Evolutionary conservation across 2,797 vertebrate genomes (phyloP), one percentile per base, ranked within the genome.

Genomic region (Lepilemur ruficaudatus): DNA sequence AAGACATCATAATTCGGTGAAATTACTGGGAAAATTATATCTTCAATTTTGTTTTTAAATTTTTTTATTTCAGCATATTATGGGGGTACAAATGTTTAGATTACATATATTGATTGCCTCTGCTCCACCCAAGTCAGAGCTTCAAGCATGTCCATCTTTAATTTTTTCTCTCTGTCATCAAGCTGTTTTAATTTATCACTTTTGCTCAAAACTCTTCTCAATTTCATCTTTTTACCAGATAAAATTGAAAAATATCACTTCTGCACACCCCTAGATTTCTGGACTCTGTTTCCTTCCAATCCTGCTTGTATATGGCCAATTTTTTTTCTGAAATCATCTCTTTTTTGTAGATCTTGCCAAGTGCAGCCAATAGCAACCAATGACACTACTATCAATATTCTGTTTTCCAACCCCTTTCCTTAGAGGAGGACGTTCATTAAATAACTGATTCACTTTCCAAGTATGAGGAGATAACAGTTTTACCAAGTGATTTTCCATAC

Each of bases 371-470:
- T 28, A 95, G 43, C 41, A 78, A n/a, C 8, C 70, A 83, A 70
- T 52, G n/a, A 82, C 0, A 50, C 15, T 73, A 65, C 15, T 73
- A 69, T 76, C 43, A 59, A 67, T 7, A 65, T 25, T 87, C 76
- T 93, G 25, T 92, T 95, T 95, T 84, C 61, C 43, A 89, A 10
- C 23, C 4, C 82, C 82, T 82, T 81, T 35, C 20, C 35, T 83
- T 67, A 4, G 35, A 69, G 17, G 32, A 43, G 2, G 52, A 84
- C 72, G 61, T 87, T 90, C n/a, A 67, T 86, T 81, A 93, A 83
- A 69, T 57, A 90, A 93, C 65, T 30, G 1, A 73, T 63, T 87
- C 32, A 0, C 41, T 63, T 73, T 85, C 11, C 46, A 72, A 80
- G 20, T 57, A 92, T 87, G 32, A 93, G 10, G 48, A 96, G 38